Evolutionary conservation across 2,113 vertebrate species (phyloP).

Genomic region (Rhinogobius similis): DNA sequence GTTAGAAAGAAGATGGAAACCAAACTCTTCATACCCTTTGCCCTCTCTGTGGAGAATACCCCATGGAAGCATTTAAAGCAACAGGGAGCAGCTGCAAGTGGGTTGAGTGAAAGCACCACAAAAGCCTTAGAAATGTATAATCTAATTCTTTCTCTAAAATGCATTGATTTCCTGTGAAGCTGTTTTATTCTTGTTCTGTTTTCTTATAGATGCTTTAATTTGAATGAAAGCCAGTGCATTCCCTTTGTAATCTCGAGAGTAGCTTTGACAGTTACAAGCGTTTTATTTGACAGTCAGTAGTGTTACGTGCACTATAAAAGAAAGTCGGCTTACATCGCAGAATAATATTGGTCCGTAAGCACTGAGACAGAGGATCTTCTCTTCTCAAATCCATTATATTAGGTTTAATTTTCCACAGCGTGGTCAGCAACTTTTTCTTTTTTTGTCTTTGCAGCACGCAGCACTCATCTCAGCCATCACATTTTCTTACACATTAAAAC

Average conservation of each 20-base stretch:
- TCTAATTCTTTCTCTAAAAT: conserved; percentile 8
- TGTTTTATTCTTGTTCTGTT: conserved; percentile 7
- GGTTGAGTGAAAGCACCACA: conserved; percentile 33
- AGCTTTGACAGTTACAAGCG: background rate
- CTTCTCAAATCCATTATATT: conserved; percentile 17
- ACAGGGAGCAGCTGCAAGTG: conserved; percentile 32
- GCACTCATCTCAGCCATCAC: conserved; percentile 18
- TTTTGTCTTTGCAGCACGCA: conserved; percentile 21
- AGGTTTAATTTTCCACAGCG: conserved; percentile 28
- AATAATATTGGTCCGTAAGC: conserved; percentile 19
- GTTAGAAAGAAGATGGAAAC: conserved; percentile 40
- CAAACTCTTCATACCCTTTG: conserved; percentile 47
- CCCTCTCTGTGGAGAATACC: conserved; percentile 35
- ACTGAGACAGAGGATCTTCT: conserved; percentile 7
- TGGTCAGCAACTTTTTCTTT: background rate
- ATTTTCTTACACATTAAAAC: conserved; percentile 19
- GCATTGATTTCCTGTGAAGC: conserved; percentile 10
- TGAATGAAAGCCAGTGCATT: background rate
- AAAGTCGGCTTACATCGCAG: conserved; percentile 11
- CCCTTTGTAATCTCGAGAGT: conserved; percentile 11
- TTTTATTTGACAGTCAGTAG: conserved; percentile 22
- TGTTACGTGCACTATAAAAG: conserved; percentile 13
- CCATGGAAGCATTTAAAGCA: conserved; percentile 51
- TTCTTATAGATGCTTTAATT: conserved; percentile 2
- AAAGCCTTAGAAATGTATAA: conserved; percentile 30